A percentile compares a stretch with the other conserved stretches of the same genome.
phyloP scores from a whole-genome alignment of 2,797 vertebrate species.

The Notolepis coatsorum region DNA sequence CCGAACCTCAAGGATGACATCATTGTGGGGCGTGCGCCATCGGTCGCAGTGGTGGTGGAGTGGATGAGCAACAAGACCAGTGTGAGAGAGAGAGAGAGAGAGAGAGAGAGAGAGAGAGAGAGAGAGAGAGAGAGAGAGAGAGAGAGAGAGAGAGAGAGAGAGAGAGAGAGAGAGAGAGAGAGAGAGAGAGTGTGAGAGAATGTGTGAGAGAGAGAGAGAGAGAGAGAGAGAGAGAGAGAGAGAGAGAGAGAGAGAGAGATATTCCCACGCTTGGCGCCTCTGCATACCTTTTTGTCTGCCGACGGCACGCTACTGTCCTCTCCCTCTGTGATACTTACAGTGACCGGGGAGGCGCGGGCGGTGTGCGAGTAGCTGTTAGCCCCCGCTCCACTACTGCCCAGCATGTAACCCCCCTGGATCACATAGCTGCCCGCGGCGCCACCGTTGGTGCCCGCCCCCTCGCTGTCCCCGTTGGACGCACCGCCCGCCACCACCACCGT shows the following conservation, averaged over 20 bases:
- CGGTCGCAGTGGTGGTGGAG: slow-evolving; percentile 52
- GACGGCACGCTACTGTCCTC: slow-evolving; percentile 88
- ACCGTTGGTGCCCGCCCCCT: slow-evolving; percentile 76
- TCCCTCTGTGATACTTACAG: slow-evolving; percentile 91
- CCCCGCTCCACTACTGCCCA: slow-evolving; percentile 78
- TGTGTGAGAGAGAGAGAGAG: no score
- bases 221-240: slow-evolving; percentile 18
- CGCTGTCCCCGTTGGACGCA: slow-evolving; percentile 81
- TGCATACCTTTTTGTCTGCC: slow-evolving; percentile 90
- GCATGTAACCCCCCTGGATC: slow-evolving; percentile 94
- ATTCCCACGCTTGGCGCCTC: slow-evolving; percentile 71
- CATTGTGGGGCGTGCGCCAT: slow-evolving; percentile 64
- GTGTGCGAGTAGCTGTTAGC: slow-evolving; percentile 88
- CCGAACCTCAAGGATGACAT: slow-evolving; percentile 66
- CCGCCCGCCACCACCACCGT: slow-evolving; percentile 78
- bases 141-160: no score
- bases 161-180: slow-evolving; percentile 18
- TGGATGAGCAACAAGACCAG: slow-evolving; percentile 56
- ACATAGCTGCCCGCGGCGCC: slow-evolving; percentile 87
- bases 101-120: slow-evolving; percentile 16
- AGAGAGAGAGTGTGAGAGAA: slow-evolving; percentile 46
- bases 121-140: slow-evolving; percentile 68
- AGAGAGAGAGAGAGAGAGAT: slow-evolving; percentile 66
- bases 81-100: no score
- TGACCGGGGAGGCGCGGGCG: slow-evolving; percentile 93